Percentiles rank a stretch among this genome's conserved stretches.
phyloP scores from a whole-genome alignment of 2,113 vertebrate genomes.

The Xenotilapia flavipinnis region DNA sequence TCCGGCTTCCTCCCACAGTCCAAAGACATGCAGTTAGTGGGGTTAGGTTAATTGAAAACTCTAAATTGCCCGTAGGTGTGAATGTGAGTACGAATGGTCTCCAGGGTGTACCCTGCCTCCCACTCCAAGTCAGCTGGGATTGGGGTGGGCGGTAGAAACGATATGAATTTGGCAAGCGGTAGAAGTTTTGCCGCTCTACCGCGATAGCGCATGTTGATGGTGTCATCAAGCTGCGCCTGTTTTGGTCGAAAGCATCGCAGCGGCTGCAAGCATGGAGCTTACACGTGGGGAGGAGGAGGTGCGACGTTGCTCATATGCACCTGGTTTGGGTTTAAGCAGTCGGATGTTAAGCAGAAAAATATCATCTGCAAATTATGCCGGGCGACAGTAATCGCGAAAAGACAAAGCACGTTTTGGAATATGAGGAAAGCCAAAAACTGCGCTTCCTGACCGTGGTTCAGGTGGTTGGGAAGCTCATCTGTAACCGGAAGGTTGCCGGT shows the following conservation, averaged over 20 bases:
- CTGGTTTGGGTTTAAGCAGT: neutral
- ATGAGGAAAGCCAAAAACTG: neutral
- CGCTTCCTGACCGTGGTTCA: rapidly evolving
- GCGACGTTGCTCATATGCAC: rapidly evolving
- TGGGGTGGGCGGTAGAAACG: rapidly evolving
- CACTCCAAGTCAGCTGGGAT: neutral
- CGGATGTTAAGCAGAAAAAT: neutral
- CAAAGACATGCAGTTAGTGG: neutral
- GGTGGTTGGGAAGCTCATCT: neutral
- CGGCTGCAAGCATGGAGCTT: neutral
- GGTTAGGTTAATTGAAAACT: neutral
- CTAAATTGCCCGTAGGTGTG: rapidly evolving
- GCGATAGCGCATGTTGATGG: rapidly evolving
- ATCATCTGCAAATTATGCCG: neutral
- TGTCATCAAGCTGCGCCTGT: neutral
- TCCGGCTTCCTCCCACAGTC: neutral
- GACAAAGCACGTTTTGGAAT: rapidly evolving
- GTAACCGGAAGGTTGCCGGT: rapidly evolving
- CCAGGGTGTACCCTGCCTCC: neutral
- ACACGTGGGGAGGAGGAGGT: neutral
- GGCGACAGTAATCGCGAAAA: neutral
- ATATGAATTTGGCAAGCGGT: neutral
- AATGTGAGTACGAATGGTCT: neutral
- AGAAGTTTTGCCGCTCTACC: neutral
- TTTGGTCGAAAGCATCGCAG: rapidly evolving